Conservation (phyloP, 2,113 vertebrate genomes). For the Cnemophilus loriae region DNA sequence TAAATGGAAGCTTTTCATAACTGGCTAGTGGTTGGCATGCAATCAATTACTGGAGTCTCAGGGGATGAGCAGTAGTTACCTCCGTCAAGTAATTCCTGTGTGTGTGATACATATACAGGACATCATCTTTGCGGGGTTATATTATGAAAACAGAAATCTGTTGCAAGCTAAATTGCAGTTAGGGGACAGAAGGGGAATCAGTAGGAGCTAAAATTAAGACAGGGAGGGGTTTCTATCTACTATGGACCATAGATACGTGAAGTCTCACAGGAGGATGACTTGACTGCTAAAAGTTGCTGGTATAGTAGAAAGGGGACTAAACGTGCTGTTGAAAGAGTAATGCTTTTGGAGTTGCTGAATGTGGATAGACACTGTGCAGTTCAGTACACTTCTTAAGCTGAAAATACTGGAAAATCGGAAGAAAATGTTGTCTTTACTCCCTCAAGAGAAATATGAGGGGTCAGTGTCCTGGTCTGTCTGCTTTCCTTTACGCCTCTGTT, state of each 20-base stretch:
- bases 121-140: neutral
- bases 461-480: neutral
- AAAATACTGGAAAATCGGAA: neutral
- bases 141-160: neutral
- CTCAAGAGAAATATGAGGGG: neutral
- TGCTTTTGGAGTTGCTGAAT: neutral
- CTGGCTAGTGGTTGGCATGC: neutral
- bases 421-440: neutral
- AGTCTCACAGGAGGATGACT: neutral
- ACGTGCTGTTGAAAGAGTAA: neutral
- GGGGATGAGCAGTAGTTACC: neutral
- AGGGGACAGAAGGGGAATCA: neutral
- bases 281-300: neutral
- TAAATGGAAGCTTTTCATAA: neutral
- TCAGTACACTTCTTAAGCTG: neutral
- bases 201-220: neutral
- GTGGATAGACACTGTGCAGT: neutral
- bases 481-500: neutral
- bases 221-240: rapidly evolving
- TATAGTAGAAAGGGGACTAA: neutral
- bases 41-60: neutral
- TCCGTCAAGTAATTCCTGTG: neutral
- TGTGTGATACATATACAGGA: neutral
- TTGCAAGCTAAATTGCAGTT: neutral
- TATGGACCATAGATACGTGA: neutral